phyloP scores from a whole-genome alignment of 2,888 invertebrate species.

The Ophion obscuratus region DNA sequence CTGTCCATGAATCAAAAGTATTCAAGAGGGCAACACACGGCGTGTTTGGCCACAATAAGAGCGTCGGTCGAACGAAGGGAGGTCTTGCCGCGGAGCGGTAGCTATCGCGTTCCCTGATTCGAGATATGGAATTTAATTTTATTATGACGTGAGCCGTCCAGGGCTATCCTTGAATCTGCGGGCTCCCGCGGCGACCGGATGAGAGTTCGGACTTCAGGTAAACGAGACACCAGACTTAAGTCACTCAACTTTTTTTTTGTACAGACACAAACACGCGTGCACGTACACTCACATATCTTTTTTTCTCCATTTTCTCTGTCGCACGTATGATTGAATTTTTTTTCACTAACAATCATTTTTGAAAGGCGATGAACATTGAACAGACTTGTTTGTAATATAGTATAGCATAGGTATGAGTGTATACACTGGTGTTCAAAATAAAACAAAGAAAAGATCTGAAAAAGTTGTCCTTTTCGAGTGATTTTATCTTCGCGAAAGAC shows the following conservation, averaged over 20 bases:
- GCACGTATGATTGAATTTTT: background rate
- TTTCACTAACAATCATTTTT: background rate
- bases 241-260: slow-evolving; percentile 57
- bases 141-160: slow-evolving; percentile 78
- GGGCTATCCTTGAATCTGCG: slow-evolving; percentile 76
- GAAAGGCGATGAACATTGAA: background rate
- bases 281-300: background rate
- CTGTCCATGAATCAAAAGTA: slow-evolving; percentile 77
- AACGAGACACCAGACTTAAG: slow-evolving; percentile 65
- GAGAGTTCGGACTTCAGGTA: slow-evolving; percentile 66
- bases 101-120: slow-evolving; percentile 79
- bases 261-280: slow-evolving; percentile 2
- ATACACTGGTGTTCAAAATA: background rate
- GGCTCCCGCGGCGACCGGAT: slow-evolving; percentile 70
- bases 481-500: no score
- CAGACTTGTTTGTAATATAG: background rate
- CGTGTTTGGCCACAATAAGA: slow-evolving; percentile 74
- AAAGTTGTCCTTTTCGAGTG: no score
- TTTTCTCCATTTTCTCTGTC: background rate
- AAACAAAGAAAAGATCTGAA: background rate
- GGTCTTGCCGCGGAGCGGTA: slow-evolving; percentile 75
- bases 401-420: background rate
- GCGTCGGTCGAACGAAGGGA: slow-evolving; percentile 50
- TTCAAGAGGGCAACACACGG: slow-evolving; percentile 70
- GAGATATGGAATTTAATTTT: slow-evolving; percentile 79